Evolutionary conservation across 1,140 invertebrate species (phyloP).

Genomic region (Macrosteles quadrilineatus): DNA sequence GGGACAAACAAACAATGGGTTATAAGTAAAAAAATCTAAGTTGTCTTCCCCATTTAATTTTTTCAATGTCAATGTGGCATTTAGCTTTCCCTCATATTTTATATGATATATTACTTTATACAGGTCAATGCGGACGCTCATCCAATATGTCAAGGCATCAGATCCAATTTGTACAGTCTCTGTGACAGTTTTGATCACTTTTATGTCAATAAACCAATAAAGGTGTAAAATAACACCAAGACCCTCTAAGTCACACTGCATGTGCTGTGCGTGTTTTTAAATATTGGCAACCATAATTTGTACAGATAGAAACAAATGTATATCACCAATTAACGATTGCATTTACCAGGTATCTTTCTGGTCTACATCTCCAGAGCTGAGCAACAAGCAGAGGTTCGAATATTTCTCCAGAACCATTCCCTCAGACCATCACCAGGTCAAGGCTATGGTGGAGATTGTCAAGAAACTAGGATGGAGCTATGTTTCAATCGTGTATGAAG

Average conservation of each 20-base stretch:
- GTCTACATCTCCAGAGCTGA: slow-evolving; percentile 91
- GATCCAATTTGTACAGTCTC: neutral
- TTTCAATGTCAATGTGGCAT: too few relatives aligned
- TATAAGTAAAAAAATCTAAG: too few relatives aligned
- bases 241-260: neutral
- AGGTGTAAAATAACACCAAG: neutral
- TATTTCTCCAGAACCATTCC: slow-evolving; percentile 95
- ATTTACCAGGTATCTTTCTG: slow-evolving; percentile 88
- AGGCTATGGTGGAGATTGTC: slow-evolving; percentile 94
- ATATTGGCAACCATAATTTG: neutral
- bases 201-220: neutral
- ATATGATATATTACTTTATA: too few relatives aligned
- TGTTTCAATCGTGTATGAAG: slow-evolving; percentile 94
- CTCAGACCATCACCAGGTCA: slow-evolving; percentile 91
- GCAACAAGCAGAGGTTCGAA: slow-evolving; percentile 93
- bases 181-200: neutral
- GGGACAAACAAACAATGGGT: too few relatives aligned
- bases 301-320: neutral
- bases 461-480: slow-evolving; percentile 86
- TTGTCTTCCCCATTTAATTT: too few relatives aligned
- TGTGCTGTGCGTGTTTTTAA: neutral
- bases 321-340: too few relatives aligned
- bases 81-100: too few relatives aligned
- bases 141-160: too few relatives aligned
- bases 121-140: too few relatives aligned